Evolutionary conservation across 23 tunicate genomes (phyloP).

Genomic region (Diplosoma virens): DNA sequence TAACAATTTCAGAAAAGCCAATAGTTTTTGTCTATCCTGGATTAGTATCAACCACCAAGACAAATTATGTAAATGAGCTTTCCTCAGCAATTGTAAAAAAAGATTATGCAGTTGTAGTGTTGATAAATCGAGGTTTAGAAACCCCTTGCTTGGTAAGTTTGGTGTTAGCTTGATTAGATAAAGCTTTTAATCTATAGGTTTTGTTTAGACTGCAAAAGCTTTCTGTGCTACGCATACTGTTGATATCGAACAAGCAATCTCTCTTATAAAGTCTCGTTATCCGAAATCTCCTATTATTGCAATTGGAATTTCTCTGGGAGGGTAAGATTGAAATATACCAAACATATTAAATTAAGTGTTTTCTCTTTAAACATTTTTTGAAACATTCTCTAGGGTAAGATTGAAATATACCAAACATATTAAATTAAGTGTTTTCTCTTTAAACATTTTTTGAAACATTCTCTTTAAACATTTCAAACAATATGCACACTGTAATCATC

Average conservation of each 20-base stretch:
- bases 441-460: no score
- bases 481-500: no score
- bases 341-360: no score
- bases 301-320: conserved; percentile 83
- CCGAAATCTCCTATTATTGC: conserved; percentile 51
- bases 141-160: conserved; percentile 49
- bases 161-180: background rate
- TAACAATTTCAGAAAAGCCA: conserved; percentile 29
- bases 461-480: no score
- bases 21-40: conserved; percentile 77
- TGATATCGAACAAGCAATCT: conserved; percentile 56
- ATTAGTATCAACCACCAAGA: conserved; percentile 50
- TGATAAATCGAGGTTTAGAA: conserved; percentile 81
- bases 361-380: no score
- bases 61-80: conserved; percentile 45
- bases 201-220: conserved; percentile 88
- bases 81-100: conserved; percentile 19
- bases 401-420: no score
- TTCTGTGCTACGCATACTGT: conserved; percentile 82
- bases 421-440: no score
- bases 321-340: conserved; percentile 34
- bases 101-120: conserved; percentile 46
- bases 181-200: background rate
- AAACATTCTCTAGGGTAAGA: no score
- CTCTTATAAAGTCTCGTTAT: conserved; percentile 24